A percentile compares a stretch with the other conserved stretches of the same genome.
Evolutionary conservation across 23 tunicate genomes (phyloP).

Genomic region (Aplidium turbinatum): DNA sequence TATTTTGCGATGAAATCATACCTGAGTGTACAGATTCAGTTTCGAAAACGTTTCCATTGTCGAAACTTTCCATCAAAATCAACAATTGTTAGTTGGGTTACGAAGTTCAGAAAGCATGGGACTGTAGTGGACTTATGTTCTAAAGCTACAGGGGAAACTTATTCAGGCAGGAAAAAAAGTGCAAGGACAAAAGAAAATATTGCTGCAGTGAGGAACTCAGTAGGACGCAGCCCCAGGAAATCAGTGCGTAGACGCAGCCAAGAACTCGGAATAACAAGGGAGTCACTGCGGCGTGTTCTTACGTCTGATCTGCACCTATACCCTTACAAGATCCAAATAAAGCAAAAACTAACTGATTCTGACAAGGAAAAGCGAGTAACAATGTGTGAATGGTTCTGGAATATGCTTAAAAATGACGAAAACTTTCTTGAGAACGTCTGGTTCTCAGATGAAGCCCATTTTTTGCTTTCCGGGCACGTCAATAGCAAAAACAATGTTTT

Average conservation of each 20-base stretch:
- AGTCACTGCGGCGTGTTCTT: conserved; percentile 20
- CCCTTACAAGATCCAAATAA: conserved; percentile 27
- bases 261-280: conserved; percentile 5
- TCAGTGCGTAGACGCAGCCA: conserved; percentile 16
- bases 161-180: conserved; percentile 14
- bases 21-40: conserved; percentile 1
- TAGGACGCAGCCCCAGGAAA: conserved; percentile 16
- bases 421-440: conserved; percentile 7
- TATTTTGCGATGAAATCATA: conserved; percentile 17
- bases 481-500: conserved; percentile 27
- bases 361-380: conserved; percentile 26
- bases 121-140: conserved; percentile 9
- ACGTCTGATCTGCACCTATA: conserved; percentile 11
- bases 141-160: conserved; percentile 13
- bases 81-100: conserved; percentile 19
- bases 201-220: conserved; percentile 10
- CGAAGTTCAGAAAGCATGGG: conserved; percentile 29
- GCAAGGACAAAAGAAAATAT: conserved; percentile 7
- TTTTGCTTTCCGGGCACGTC: conserved; percentile 23
- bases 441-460: conserved; percentile 22
- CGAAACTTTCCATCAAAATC: conserved; percentile 10
- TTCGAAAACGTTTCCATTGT: conserved; percentile 22
- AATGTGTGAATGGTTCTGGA: conserved; percentile 21
- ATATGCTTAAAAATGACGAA: not conserved
- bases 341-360: conserved; percentile 19